These are phyloP conservation scores for Medauroidea extradentata DNA, from an alignment of 1,140 invertebrate species.

Conservation along the genomic window DNA sequence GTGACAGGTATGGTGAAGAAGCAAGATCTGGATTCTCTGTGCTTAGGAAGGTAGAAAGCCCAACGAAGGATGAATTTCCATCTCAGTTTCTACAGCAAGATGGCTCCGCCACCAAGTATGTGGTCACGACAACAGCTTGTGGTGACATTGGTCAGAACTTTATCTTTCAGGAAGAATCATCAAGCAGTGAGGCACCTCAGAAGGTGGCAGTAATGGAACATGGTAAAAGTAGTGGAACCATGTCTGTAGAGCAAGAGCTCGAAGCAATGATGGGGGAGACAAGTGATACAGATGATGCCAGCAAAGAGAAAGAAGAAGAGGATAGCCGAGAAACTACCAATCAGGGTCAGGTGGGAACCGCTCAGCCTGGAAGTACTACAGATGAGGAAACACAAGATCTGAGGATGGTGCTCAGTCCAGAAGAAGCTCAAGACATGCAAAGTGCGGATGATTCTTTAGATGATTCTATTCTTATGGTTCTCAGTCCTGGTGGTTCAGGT, in stretches of 20 bases:
- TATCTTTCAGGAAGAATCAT: background rate
- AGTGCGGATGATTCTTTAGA: too few species aligned
- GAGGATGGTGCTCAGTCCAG: slow-evolving; percentile 1
- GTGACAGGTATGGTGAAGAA: slow-evolving; percentile 1
- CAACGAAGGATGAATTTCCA: too few species aligned
- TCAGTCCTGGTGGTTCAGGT: too few species aligned
- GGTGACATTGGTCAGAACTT: background rate
- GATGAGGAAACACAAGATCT: slow-evolving; percentile 9
- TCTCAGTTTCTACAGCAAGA: too few species aligned
- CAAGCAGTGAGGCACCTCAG: background rate
- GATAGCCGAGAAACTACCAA: too few species aligned
- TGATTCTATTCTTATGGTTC: too few species aligned
- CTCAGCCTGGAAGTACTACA: background rate
- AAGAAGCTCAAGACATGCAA: background rate
- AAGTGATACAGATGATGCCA: slow-evolving; percentile 4
- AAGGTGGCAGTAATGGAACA: background rate
- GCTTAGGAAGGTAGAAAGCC: background rate
- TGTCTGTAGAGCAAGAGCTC: slow-evolving; percentile 15
- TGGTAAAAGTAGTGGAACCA: background rate
- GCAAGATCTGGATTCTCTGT: background rate
- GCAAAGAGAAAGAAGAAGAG: background rate
- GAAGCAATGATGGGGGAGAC: slow-evolving; percentile 23
- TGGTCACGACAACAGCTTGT: too few species aligned
- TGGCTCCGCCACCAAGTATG: background rate
- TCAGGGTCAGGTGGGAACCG: too few species aligned